Base-by-base conservation (phyloP, 30 jellyfish, hydroid and myxozoan genomes). In the Hydractinia echinata region DNA sequence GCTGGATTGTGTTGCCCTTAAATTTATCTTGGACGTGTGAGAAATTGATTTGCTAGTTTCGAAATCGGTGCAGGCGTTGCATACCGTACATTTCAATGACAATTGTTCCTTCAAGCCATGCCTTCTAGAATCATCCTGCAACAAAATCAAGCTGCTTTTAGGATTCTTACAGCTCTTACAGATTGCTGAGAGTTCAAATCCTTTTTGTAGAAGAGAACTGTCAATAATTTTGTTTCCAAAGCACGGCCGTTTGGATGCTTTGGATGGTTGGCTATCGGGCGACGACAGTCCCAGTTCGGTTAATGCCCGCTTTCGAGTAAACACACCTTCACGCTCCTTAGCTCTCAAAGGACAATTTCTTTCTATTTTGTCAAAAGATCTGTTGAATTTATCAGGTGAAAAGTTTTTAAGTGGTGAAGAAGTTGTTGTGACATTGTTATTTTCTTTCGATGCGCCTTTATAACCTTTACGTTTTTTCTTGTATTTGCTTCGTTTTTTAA, bases 351-450 rank as follows among this genome's bases (percentile, higher is more conserved):
- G 78, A 67, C 78, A 30, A 67, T 67, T 67, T 67, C 51, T 67
- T 13, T 30, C 52, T 11, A 67, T 67, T 48, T 67, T 3, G 11
- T 67, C 78, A 67, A 67, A 3, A 10, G 78, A 67, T 10, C 78
- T 15, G 50, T 67, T 67, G 44, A 67, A 67, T 67, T 67, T 67
- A 30, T 67, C 78, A 67, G 78, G 78, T 13, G 78, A 67, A 67
- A 30, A 10, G 50, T 15, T 15, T 30, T 15, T 15, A 13, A 48
- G 50, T 13, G 44, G 44, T 10, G 78, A 13, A 13, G 51, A 15
- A 13, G 78, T 67, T 67, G n/a, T n/a, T n/a, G n/a, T n/a, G n/a
- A n/a, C n/a, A n/a, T n/a, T n/a, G n/a, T n/a, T n/a, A n/a, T n/a
- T n/a, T n/a, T n/a, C n/a, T n/a, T n/a, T n/a, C n/a, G n/a, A n/a